Evolutionary conservation across 1,140 invertebrate species (phyloP), one percentile per base, ranked within the genome.

Genomic region (Eueides isabella): DNA sequence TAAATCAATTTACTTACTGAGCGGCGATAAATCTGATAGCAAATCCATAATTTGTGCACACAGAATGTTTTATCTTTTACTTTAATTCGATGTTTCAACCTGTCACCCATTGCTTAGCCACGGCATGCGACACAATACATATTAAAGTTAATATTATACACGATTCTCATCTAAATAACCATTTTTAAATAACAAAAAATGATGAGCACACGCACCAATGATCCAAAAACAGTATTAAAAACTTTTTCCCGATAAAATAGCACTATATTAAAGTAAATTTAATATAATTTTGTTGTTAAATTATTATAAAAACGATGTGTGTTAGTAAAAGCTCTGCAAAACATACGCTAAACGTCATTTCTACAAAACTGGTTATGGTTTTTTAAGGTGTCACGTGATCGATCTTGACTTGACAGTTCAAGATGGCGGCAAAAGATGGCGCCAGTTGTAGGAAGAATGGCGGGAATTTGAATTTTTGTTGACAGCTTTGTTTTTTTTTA

Each of bases 61-160:
- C 77, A 76, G 31, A 77, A 55, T 67, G 81, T 83, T 85, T 82
- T 89, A 81, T 72, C 83, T 90, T 88, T 91, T 82, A 90, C 86
- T 88, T 87, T 91, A 67, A 82, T 86, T 83, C 85, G 89, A 76
- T 89, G 87, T 82, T 86, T 90, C 35, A 88, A 84, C 71, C 82
- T 87, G 85, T 89, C 90, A 90, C 87, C 90, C 91, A 92, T 92
- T 86, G 88, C 88, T 89, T 73, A 71, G 81, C 80, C 77, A 86
- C 81, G 65, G 69, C 48, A 9, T 26, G 19, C 48, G 48, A 55
- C 48, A 55, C 48, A 55, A 55, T 11, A 55, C 48, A 55, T 55
- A 55, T 55, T 55, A 55, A 23, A 55, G 19, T 55, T 55, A 55
- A 11, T 23, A 55, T 44, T 44, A 55, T 26, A 55, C 48, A 55